Evolutionary conservation across 2,113 vertebrate genomes (phyloP).

Genomic region (Donacobius atricapilla): DNA sequence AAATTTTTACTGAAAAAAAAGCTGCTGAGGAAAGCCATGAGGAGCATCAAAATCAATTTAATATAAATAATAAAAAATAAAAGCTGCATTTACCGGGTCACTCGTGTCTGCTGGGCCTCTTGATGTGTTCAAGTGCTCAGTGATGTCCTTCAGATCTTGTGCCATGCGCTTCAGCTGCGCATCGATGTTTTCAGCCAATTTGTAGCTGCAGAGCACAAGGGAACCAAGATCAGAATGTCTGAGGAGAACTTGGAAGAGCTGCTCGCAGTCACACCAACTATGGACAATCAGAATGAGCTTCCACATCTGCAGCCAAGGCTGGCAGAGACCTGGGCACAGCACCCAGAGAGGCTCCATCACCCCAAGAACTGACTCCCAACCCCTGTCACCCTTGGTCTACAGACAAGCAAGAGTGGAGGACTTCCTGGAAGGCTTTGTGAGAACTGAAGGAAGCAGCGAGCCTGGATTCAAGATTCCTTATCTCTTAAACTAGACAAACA

Average conservation of each 20-base stretch:
- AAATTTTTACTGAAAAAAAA: background rate
- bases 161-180: slow-evolving; percentile 89
- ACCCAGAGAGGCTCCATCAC: background rate
- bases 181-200: slow-evolving; percentile 88
- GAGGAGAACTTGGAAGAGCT: background rate
- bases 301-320: background rate
- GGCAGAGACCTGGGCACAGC: background rate
- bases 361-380: background rate
- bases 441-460: background rate
- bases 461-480: background rate
- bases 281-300: background rate
- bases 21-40: too few relatives aligned
- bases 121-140: slow-evolving; percentile 85
- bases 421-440: background rate
- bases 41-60: too few relatives aligned
- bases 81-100: slow-evolving; percentile 75
- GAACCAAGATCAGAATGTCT: background rate
- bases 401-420: background rate
- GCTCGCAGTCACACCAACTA: background rate
- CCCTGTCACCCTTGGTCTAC: background rate
- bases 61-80: too few relatives aligned
- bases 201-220: slow-evolving; percentile 71
- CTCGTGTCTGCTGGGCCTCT: slow-evolving; percentile 77
- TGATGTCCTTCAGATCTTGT: slow-evolving; percentile 91
- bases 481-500: background rate